phyloP scores from a whole-genome alignment of 2,888 invertebrate species.

The Psococerastis gibbosa region DNA sequence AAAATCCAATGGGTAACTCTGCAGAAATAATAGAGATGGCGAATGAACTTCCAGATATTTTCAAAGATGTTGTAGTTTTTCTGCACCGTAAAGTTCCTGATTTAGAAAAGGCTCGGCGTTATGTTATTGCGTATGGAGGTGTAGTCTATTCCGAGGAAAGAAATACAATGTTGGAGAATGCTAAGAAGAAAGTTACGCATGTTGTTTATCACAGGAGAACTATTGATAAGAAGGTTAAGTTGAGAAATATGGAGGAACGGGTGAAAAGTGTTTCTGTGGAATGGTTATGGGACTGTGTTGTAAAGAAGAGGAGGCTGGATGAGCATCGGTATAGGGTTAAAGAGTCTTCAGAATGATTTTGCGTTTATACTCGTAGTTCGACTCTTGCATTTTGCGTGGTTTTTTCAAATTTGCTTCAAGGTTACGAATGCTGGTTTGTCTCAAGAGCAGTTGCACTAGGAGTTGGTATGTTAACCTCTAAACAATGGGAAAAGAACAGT shows the following conservation, averaged over 20 bases:
- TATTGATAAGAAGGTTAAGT: neutral
- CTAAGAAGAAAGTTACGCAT: neutral
- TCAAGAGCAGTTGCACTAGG: no score
- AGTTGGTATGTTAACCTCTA: no score
- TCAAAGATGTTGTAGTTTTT: neutral
- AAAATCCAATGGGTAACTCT: neutral
- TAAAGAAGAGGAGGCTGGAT: no score
- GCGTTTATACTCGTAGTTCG: no score
- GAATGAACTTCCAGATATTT: constrained; percentile 2
- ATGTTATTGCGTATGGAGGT: constrained; percentile 4
- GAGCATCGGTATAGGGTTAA: no score
- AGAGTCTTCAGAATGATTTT: no score
- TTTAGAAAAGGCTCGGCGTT: neutral
- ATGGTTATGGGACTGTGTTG: constrained; percentile 7
- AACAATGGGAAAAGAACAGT: no score
- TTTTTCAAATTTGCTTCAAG: no score
- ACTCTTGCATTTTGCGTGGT: no score
- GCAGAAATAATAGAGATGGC: neutral
- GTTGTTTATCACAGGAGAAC: neutral
- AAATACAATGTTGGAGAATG: neutral
- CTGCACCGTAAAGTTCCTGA: neutral
- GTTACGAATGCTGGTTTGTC: no score
- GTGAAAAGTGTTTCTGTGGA: neutral
- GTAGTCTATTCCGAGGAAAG: neutral
- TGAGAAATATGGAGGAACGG: neutral